Conservation (phyloP, 2,797 vertebrate genomes). For the Vireo griseus region DNA sequence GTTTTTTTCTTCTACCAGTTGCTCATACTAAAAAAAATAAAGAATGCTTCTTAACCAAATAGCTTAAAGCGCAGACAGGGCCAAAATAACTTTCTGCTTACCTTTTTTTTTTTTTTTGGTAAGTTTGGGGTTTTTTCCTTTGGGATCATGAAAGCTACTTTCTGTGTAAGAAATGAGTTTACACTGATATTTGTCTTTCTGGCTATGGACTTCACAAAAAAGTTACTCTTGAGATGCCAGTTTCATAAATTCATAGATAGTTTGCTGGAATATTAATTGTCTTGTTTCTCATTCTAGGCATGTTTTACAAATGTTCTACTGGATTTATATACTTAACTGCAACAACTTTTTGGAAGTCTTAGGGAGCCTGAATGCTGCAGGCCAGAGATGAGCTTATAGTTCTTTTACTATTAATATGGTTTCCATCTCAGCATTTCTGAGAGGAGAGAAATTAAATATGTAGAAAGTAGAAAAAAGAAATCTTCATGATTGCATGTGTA, state of each 20-base stretch:
- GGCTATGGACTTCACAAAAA: neutral
- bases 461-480: neutral
- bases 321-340: neutral
- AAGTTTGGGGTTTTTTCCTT: fast-evolving
- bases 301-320: neutral
- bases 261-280: neutral
- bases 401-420: neutral
- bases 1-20: neutral
- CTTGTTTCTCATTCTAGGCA: neutral
- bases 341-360: neutral
- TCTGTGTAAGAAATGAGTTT: neutral
- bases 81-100: neutral
- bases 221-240: neutral
- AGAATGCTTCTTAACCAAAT: neutral
- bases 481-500: neutral
- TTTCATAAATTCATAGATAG: neutral
- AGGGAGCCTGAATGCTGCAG: neutral
- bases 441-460: neutral
- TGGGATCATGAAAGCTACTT: neutral
- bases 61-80: neutral
- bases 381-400: neutral
- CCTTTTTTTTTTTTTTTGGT: neutral
- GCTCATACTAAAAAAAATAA: neutral
- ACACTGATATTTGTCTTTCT: neutral
- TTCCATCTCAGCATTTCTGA: neutral